Evolutionary conservation across 2,888 invertebrate species (phyloP), one percentile per base, ranked within the genome.

Genomic region (Ethmia dodecea): DNA sequence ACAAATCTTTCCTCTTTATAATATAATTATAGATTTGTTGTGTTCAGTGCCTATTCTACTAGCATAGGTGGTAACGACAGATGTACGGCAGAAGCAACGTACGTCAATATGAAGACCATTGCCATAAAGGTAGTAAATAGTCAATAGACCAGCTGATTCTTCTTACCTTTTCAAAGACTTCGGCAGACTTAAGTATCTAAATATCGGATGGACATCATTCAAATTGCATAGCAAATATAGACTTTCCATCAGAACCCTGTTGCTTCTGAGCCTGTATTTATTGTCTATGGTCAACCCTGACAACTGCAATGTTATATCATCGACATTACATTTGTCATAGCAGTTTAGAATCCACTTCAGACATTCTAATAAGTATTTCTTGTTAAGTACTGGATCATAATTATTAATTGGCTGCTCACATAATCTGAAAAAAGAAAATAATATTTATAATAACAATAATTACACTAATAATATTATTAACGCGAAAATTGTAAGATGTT

Each of bases 361-460:
- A 59, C 93, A 93, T 71, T 94, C 94, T 40, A 90, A 75, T 31
- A 93, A 68, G 60, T 93, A 91, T 42, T 89, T 90, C 42, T 81
- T 84, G 54, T 95, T 94, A 3, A 94, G 87, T 30, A 89, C 87
- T 15, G 91, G 88, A 62, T 94, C 92, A 68, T 89, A 94, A 35
- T 87, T 81, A 15, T 72, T 70, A 3, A 88, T 43, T 13, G 86
- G 74, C 48, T 87, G 80, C 40, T 88, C 86, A 59, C 90, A 90
- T 45, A 92, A 74, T 54, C 92, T 93, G 70, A 14, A 77, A 18
- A 18, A 18, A 18, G 5, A 18, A 18, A 18, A 18, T 5, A 18
- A 6, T 18, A 18, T 6, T 18, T 18, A 18, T 18, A 18, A 18
- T 18, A 18, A 18, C 18, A 18, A 5, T 18, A 3, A 18, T 4